phyloP scores from a whole-genome alignment of 37 sponge, comb jelly and placozoan genomes.

The Crambe crambe region DNA sequence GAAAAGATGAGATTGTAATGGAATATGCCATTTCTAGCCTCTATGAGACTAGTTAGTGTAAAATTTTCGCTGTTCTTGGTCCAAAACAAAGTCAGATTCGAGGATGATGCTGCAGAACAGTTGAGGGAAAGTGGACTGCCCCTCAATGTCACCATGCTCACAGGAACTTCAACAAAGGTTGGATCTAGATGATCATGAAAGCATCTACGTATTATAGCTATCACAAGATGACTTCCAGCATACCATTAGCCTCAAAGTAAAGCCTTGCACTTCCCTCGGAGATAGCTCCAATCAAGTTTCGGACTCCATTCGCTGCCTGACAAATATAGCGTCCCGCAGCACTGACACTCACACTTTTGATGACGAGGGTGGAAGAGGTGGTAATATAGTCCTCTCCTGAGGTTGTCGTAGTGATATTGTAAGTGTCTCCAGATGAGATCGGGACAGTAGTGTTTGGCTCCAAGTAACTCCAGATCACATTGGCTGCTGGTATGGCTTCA shows the following conservation, averaged over 20 bases:
- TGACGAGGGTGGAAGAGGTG: not conserved
- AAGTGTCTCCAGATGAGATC: not conserved
- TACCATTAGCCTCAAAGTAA: too few relatives aligned
- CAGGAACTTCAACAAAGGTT: not conserved
- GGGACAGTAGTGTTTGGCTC: too few relatives aligned
- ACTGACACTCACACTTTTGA: not conserved
- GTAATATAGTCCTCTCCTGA: not conserved
- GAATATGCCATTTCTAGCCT: not conserved
- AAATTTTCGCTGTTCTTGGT: not conserved
- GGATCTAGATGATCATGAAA: too few relatives aligned
- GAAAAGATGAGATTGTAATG: not conserved
- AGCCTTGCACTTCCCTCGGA: not conserved
- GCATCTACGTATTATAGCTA: too few relatives aligned
- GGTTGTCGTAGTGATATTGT: not conserved
- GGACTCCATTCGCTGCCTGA: not conserved
- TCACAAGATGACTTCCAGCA: too few relatives aligned
- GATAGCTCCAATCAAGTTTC: not conserved
- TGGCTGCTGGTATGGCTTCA: not conserved
- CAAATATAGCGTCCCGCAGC: conserved; percentile 3
- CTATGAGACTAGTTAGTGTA: not conserved
- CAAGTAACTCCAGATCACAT: not conserved
- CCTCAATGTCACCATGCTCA: not conserved
- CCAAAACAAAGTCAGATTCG: not conserved
- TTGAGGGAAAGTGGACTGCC: not conserved
- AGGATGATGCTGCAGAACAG: not conserved